Conservation (phyloP, 2,113 vertebrate species). For the Regulus satrapa region DNA sequence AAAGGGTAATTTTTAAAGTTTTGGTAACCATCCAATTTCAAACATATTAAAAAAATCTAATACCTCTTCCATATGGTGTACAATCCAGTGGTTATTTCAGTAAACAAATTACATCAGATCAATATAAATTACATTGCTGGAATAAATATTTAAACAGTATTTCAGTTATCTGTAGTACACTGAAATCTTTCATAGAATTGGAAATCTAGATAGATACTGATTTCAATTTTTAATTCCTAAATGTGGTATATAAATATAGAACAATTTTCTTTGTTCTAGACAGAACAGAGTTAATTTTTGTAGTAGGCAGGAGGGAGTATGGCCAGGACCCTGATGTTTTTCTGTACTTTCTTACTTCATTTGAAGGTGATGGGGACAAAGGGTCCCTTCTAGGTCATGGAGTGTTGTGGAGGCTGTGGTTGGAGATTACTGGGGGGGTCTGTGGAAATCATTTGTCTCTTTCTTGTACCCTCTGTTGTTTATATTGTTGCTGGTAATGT, state of each 20-base stretch:
- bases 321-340: neutral
- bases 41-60: neutral
- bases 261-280: neutral
- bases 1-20: neutral
- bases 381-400: fast-evolving
- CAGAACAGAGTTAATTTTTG: neutral
- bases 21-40: neutral
- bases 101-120: neutral
- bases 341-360: neutral
- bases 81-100: neutral
- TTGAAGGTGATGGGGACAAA: too few species aligned
- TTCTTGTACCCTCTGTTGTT: neutral
- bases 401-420: neutral
- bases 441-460: neutral
- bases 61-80: neutral
- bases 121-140: neutral
- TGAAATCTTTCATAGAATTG: neutral
- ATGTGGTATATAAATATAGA: neutral
- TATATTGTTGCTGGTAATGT: neutral
- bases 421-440: neutral
- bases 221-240: neutral
- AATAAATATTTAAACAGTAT: neutral
- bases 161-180: neutral
- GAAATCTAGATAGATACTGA: neutral
- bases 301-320: neutral